Evolutionary conservation across 2,797 vertebrate genomes (phyloP).

Genomic region (Rhynchotus rufescens): DNA sequence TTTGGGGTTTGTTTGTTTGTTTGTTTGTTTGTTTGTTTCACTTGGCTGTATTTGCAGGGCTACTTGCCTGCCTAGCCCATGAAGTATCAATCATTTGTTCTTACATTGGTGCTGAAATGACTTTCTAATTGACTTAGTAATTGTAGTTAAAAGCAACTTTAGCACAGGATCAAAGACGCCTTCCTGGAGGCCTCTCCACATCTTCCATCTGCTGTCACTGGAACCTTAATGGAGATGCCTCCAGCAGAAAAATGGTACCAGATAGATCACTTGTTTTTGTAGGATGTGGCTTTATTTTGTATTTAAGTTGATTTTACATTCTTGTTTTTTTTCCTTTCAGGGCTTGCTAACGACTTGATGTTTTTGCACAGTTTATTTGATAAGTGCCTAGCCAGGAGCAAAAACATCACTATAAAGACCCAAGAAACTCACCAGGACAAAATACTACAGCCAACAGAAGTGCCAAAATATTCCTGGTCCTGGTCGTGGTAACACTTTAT

Average conservation of each 20-base stretch:
- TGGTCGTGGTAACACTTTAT: not conserved
- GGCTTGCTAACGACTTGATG: not conserved
- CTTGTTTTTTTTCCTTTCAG: conserved; percentile 17
- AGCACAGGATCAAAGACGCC: conserved; percentile 12
- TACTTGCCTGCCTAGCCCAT: conserved; percentile 42
- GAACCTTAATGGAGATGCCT: not conserved
- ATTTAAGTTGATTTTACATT: conserved; percentile 3
- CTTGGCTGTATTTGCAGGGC: conserved; percentile 41
- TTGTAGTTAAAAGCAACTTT: conserved; percentile 69
- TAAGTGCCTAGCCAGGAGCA: not conserved
- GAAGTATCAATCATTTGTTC: conserved; percentile 53
- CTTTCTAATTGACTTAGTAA: conserved; percentile 73
- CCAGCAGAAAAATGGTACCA: not conserved
- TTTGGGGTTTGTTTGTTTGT: not conserved
- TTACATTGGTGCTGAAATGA: conserved; percentile 67
- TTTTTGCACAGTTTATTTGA: conserved; percentile 4
- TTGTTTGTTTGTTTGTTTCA: not conserved
- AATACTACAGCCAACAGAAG: not conserved
- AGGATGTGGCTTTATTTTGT: conserved; percentile 5
- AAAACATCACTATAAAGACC: not conserved
- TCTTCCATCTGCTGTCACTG: conserved; percentile 48
- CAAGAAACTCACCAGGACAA: not conserved
- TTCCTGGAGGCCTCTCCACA: conserved; percentile 6
- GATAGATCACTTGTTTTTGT: not conserved
- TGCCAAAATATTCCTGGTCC: not conserved